Evolutionary conservation across 2,113 vertebrate genomes (phyloP).

Genomic region (Solea solea): DNA sequence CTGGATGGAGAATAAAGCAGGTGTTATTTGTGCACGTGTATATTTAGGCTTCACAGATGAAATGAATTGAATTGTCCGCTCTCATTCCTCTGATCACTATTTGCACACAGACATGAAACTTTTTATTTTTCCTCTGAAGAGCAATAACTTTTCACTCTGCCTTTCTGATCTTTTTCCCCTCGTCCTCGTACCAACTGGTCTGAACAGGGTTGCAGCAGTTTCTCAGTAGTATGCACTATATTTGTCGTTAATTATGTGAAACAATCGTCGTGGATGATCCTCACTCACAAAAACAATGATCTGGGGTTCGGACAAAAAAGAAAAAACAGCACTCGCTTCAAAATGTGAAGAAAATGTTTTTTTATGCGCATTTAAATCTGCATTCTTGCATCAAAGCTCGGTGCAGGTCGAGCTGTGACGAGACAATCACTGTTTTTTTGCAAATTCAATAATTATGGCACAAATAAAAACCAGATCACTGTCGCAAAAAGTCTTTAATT

Average conservation of each 20-base stretch:
- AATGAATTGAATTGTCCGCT: constrained; percentile 21
- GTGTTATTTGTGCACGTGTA: too few relatives aligned
- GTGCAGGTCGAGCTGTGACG: constrained; percentile 77
- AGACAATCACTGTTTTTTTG: constrained; percentile 70
- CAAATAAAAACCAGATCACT: constrained; percentile 11
- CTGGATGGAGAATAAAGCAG: too few relatives aligned
- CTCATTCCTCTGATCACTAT: constrained; percentile 56
- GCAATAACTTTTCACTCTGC: constrained; percentile 78
- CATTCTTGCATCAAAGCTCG: constrained; percentile 58
- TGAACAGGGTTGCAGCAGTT: constrained; percentile 61
- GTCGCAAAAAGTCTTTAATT: too few relatives aligned
- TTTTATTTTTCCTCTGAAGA: constrained; percentile 52
- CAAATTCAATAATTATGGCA: constrained; percentile 52
- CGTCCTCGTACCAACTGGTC: constrained; percentile 24
- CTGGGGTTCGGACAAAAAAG: constrained; percentile 28
- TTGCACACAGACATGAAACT: constrained; percentile 68
- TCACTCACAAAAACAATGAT: constrained; percentile 18
- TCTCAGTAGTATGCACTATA: constrained; percentile 70
- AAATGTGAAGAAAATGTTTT: constrained; percentile 42
- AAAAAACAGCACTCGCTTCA: constrained; percentile 19
- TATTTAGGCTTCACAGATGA: too few relatives aligned
- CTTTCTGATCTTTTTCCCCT: constrained; percentile 53
- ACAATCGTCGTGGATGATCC: constrained; percentile 23
- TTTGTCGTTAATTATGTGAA: constrained; percentile 25
- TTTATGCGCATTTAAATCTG: constrained; percentile 75